A percentile compares a stretch with the other conserved stretches of the same genome.
These are phyloP conservation scores for Albula goreensis DNA, from an alignment of 2,113 vertebrate genomes.

Conservation along the genomic window DNA sequence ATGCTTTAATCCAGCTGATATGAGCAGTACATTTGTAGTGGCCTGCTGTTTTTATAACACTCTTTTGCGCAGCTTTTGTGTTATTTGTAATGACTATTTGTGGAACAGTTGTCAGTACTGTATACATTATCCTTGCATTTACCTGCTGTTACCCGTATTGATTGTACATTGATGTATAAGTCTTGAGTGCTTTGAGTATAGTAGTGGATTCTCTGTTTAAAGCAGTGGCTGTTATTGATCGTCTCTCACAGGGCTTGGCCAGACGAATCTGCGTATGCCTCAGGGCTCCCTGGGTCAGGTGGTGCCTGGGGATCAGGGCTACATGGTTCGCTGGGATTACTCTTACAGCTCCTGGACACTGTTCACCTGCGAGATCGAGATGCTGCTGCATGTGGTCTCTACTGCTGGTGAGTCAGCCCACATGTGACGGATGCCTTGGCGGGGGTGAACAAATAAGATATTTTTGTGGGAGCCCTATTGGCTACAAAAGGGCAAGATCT, in stretches of 20 bases:
- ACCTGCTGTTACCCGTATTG: no score
- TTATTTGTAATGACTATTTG: no score
- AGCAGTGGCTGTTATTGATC: neutral
- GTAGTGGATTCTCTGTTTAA: neutral
- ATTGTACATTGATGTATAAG: neutral
- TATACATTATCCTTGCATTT: no score
- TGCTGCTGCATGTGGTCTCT: slow-evolving; percentile 95
- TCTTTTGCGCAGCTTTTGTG: neutral
- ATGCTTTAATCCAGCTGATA: neutral
- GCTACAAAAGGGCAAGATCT: no score
- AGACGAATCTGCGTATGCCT: slow-evolving; percentile 92
- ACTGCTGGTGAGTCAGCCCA: slow-evolving; percentile 81
- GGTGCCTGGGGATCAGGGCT: slow-evolving; percentile 77
- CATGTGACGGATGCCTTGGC: no score
- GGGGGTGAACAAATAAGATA: neutral
- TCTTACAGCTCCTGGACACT: slow-evolving; percentile 95
- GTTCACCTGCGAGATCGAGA: slow-evolving; percentile 97
- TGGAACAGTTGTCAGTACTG: no score
- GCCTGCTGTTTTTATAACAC: neutral
- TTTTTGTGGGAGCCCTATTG: neutral
- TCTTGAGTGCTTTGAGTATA: neutral
- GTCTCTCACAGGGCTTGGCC: slow-evolving; percentile 69
- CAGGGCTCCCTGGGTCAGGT: slow-evolving; percentile 90
- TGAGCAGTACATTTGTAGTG: neutral
- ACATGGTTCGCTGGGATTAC: slow-evolving; percentile 91